Percentiles rank a stretch among this genome's conserved stretches.
phyloP scores from a whole-genome alignment of 2,113 vertebrate genomes.

The Eublepharis macularius region DNA sequence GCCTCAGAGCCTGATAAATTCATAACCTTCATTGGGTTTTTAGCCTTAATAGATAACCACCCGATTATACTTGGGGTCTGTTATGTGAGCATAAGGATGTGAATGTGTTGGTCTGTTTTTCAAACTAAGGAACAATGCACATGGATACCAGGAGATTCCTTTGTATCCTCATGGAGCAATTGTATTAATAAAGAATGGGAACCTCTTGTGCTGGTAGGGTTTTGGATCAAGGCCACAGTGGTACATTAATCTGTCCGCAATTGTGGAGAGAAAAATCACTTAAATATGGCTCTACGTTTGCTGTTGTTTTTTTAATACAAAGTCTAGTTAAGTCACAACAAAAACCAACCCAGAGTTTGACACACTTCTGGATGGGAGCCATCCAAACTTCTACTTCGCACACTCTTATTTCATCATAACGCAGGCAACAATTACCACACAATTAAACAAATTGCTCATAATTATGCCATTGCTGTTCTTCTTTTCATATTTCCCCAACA shows the following conservation, averaged over 20 bases:
- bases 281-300: neutral
- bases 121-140: neutral
- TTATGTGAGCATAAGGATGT: neutral
- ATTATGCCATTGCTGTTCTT: slow-evolving; percentile 75
- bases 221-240: neutral
- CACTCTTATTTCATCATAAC: slow-evolving; percentile 71
- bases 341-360: slow-evolving; percentile 56
- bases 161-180: neutral
- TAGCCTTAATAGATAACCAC: too few species aligned
- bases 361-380: slow-evolving; percentile 65
- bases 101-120: neutral
- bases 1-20: too few species aligned
- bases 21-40: too few species aligned
- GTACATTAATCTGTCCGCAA: neutral
- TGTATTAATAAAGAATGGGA: neutral
- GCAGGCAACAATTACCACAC: slow-evolving; percentile 73
- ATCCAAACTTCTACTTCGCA: slow-evolving; percentile 65
- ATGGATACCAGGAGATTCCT: neutral
- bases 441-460: slow-evolving; percentile 76
- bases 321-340: slow-evolving; percentile 53
- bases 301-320: neutral
- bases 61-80: neutral
- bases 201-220: neutral
- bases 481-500: slow-evolving; percentile 73
- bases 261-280: neutral